Conservation (phyloP, 2,113 vertebrate species). For the Typhlomys cinereus region DNA sequence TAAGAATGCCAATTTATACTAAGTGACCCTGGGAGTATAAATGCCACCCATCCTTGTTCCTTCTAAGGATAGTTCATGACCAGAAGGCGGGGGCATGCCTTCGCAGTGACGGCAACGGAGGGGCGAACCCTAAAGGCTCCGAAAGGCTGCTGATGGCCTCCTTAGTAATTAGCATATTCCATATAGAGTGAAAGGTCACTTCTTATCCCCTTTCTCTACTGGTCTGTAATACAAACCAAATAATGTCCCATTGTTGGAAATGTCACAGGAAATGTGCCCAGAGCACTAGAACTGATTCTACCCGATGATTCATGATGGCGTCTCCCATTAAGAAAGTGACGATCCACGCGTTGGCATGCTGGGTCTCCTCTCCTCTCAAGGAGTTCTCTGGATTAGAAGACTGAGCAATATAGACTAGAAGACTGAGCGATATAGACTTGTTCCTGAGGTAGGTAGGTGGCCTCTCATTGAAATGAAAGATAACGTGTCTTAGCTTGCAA, state of each 20-base stretch:
- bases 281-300: conserved; percentile 61
- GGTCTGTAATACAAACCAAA: conserved; percentile 80
- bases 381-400: conserved; percentile 68
- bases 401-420: conserved; percentile 71
- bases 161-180: conserved; percentile 62
- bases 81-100: not conserved
- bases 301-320: conserved; percentile 78
- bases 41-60: not conserved
- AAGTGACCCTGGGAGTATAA: conserved; percentile 25
- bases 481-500: conserved; percentile 24
- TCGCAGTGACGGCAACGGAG: not conserved
- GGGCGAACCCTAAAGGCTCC: too few relatives aligned
- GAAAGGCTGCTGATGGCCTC: conserved; percentile 46
- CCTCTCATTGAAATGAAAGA: conserved; percentile 69
- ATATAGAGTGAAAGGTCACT: conserved; percentile 67
- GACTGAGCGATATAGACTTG: conserved; percentile 65
- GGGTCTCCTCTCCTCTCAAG: conserved; percentile 67
- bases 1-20: conserved; percentile 40
- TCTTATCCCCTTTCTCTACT: conserved; percentile 75
- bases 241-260: conserved; percentile 80
- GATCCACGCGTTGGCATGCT: conserved; percentile 76
- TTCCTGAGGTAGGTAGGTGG: conserved; percentile 49
- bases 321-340: conserved; percentile 82
- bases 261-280: conserved; percentile 70
- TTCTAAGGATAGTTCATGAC: conserved; percentile 55